Base-by-base conservation (phyloP, 2,797 vertebrate genomes). In the Carapus acus region DNA sequence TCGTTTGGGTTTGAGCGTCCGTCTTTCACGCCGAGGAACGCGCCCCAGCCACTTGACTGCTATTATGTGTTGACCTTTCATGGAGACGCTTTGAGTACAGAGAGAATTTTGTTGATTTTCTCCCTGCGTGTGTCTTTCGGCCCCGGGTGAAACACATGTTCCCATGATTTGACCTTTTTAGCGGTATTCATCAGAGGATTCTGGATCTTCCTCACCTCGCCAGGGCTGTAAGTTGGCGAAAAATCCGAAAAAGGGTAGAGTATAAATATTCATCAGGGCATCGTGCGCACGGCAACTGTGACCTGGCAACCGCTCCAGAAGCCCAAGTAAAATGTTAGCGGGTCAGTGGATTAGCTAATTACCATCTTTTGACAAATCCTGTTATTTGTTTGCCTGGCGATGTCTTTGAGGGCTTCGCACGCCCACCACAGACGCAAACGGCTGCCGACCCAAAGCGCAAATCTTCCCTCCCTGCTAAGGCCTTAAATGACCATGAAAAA, bases 121-220 rank as follows among this genome's bases (percentile, higher is more conserved):
- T 55, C 67, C 60, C 57, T 78, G 67, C 67, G 71, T 55, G 60
- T 64, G 71, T 74, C 59, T 69, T 49, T 78, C n/a, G 57, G 71
- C 73, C 71, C 48, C 49, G 37, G 71, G 76, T 75, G 49, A 69
- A 78, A 79, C 72, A 81, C 74, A 76, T 77, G 79, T 83, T 79
- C 69, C 27, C 66, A 71, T 74, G 69, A 56, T 60, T 62, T 83
- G 78, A 85, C 83, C 80, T 83, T 86, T 36, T 82, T 49, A 44
- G 71, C 42, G 49, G 45, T 21, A 63, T 59, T 62, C 43, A 63
- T 40, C 65, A 59, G 52, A 69, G 48, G 15, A 43, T 55, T 62
- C 38, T 51, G 41, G 29, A 12, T 43, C 58, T 46, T 50, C n/a
- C 29, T 40, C 4, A 41, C 14, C 22, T 24, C 40, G 21, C 5